Evolutionary conservation across 2,888 invertebrate species (phyloP).

Genomic region (Eristalis pertinax): DNA sequence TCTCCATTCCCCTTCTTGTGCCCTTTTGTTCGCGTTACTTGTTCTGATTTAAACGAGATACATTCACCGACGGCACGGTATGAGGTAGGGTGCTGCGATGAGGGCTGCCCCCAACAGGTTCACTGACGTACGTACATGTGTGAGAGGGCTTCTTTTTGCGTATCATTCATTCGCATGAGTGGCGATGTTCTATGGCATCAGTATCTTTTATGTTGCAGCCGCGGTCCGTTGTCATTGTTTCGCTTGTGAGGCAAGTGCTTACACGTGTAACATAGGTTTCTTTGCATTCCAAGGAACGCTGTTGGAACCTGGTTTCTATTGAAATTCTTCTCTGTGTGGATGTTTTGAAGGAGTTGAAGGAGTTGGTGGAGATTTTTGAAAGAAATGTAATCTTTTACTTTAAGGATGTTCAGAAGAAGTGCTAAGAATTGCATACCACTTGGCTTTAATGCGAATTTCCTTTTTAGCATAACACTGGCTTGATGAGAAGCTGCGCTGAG

Average conservation of each 20-base stretch:
- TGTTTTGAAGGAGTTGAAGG: background rate
- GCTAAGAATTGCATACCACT: too few species aligned
- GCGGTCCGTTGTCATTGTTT: background rate
- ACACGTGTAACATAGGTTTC: background rate
- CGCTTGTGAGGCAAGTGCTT: background rate
- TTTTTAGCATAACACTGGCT: too few species aligned
- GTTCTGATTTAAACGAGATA: constrained; percentile 16
- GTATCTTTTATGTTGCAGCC: background rate
- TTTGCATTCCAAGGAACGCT: background rate
- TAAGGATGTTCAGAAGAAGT: too few species aligned
- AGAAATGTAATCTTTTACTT: background rate
- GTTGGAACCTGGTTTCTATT: background rate
- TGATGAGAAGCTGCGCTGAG: too few species aligned
- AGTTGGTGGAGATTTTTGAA: background rate
- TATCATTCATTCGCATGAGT: background rate
- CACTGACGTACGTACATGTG: background rate
- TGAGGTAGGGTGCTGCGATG: constrained; percentile 9
- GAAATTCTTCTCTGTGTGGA: background rate
- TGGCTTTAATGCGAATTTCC: too few species aligned
- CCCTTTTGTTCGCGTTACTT: constrained; percentile 13
- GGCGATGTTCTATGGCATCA: background rate
- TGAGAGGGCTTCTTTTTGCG: background rate
- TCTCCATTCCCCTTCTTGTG: constrained; percentile 17
- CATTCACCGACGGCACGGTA: background rate
- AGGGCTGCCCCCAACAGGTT: constrained; percentile 41